phyloP scores from a whole-genome alignment of 2,797 vertebrate genomes.

The Arrhamphus sclerolepis region DNA sequence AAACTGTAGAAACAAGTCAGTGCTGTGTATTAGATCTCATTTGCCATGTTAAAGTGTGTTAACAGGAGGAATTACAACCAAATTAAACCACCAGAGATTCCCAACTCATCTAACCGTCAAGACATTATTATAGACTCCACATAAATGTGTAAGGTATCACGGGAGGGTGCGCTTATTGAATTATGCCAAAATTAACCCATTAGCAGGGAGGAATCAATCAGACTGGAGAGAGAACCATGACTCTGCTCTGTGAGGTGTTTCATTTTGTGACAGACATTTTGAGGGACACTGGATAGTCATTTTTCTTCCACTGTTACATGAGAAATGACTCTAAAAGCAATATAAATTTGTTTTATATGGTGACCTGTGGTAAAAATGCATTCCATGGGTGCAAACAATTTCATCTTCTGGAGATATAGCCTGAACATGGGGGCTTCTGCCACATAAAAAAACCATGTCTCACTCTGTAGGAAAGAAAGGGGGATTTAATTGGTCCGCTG shows the following conservation, averaged over 20 bases:
- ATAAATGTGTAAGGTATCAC: constrained; percentile 72
- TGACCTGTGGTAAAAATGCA: constrained; percentile 63
- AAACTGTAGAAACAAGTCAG: constrained; percentile 30
- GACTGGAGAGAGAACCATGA: constrained; percentile 40
- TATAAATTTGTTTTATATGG: constrained; percentile 40
- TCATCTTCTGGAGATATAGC: constrained; percentile 37
- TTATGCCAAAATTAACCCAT: constrained; percentile 78
- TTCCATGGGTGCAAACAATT: constrained; percentile 39
- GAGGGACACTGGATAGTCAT: constrained; percentile 32
- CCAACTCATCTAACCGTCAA: constrained; percentile 70
- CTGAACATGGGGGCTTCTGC: constrained; percentile 21
- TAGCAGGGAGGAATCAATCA: constrained; percentile 73
- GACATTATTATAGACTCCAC: constrained; percentile 71
- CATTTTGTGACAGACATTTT: constrained; percentile 35
- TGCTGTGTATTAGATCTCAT: constrained; percentile 58
- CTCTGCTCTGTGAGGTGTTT: constrained; percentile 15
- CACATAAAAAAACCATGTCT: constrained; percentile 35
- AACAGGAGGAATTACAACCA: constrained; percentile 75
- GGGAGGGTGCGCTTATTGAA: constrained; percentile 76
- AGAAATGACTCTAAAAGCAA: constrained; percentile 32
- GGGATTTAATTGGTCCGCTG: constrained; percentile 57
- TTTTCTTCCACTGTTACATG: not conserved
- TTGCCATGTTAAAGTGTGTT: constrained; percentile 71
- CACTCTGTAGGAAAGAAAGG: constrained; percentile 43
- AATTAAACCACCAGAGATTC: constrained; percentile 73